These are phyloP conservation scores for Sebastes steindachneri DNA, from an alignment of 2,797 vertebrate genomes.

Conservation along the genomic window DNA sequence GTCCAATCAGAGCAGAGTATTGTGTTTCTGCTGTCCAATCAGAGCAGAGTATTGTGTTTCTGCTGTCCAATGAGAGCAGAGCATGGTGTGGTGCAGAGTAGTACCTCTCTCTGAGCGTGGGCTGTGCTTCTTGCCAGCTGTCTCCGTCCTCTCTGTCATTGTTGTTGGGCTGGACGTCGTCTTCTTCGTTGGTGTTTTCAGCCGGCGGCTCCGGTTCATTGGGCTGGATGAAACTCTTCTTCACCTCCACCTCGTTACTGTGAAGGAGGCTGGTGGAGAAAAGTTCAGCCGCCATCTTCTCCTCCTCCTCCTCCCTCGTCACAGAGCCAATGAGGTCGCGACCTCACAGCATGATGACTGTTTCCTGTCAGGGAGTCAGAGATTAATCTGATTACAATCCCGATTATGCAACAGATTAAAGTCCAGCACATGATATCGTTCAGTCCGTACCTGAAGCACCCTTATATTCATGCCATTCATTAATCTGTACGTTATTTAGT, in stretches of 20 bases:
- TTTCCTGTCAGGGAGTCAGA: conserved; percentile 8
- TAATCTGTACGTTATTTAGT: too few relatives aligned
- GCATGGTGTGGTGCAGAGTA: too few relatives aligned
- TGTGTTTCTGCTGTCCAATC: too few relatives aligned
- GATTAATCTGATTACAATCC: background rate
- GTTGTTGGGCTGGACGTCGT: conserved; percentile 46
- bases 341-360: conserved; percentile 77
- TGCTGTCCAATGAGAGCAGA: too few relatives aligned
- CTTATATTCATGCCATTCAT: too few relatives aligned
- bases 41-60: too few relatives aligned
- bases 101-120: conserved; percentile 90
- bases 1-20: too few relatives aligned
- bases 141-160: conserved; percentile 81
- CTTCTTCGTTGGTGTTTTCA: conserved; percentile 46
- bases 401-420: background rate
- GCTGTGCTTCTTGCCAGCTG: conserved; percentile 87
- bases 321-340: conserved; percentile 74
- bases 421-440: background rate
- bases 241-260: conserved; percentile 66
- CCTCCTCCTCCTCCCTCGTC: conserved; percentile 33
- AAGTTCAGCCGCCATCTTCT: conserved; percentile 92
- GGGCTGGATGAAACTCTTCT: conserved; percentile 47
- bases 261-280: conserved; percentile 81
- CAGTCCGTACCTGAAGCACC: too few relatives aligned
- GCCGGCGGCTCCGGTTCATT: conserved; percentile 58